A percentile compares a stretch with the other conserved stretches of the same genome.
Evolutionary conservation across 2,888 invertebrate genomes (phyloP).

Genomic region (Drosophila testacea): DNA sequence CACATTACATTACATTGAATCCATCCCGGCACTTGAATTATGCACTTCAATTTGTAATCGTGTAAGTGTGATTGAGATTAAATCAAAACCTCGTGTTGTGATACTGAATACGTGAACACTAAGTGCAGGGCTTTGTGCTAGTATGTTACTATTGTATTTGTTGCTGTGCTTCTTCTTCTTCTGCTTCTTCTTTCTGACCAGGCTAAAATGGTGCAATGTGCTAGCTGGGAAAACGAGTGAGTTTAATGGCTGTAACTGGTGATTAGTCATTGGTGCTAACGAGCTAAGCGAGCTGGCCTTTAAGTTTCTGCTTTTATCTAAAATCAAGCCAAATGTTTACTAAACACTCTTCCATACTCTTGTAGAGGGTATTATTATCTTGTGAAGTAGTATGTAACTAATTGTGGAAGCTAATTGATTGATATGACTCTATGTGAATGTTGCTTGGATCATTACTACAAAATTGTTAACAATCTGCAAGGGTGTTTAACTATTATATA

Average conservation of each 20-base stretch:
- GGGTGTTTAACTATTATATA: no score
- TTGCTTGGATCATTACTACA: no score
- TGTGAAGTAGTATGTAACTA: background rate
- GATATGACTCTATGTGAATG: background rate
- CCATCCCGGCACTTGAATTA: constrained; percentile 29
- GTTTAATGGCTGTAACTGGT: constrained; percentile 1
- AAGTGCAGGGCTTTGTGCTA: constrained; percentile 13
- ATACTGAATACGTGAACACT: constrained; percentile 3
- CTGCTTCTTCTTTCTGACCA: constrained; percentile 22
- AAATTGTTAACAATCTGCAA: no score
- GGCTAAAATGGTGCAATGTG: constrained; percentile 37
- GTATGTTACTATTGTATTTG: background rate
- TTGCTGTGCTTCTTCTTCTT: background rate
- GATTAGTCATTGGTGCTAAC: constrained; percentile 18
- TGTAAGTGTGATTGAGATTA: constrained; percentile 51
- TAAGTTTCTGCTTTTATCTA: constrained; percentile 13
- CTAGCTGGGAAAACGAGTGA: constrained; percentile 8
- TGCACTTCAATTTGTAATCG: constrained; percentile 57
- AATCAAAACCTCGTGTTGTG: constrained; percentile 58
- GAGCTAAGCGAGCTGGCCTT: constrained; percentile 19
- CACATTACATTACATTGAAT: background rate
- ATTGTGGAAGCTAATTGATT: background rate
- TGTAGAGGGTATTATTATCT: background rate
- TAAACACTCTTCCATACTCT: background rate
- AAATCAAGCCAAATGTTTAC: constrained; percentile 3